phyloP scores from a whole-genome alignment of 2,888 invertebrate genomes.

The Phortica magna region DNA sequence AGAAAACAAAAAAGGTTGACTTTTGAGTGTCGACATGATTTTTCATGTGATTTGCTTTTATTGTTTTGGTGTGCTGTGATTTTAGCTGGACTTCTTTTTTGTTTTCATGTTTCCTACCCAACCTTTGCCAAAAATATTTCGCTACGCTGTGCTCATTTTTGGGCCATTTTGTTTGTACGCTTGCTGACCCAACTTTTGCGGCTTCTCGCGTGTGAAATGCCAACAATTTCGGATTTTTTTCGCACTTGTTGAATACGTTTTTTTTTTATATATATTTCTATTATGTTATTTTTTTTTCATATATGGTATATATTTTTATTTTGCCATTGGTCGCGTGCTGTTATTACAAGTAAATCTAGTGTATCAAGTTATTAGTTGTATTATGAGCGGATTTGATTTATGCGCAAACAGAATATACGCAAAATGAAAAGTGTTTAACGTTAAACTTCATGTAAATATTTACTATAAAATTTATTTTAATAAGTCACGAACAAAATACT shows the following conservation, averaged over 20 bases:
- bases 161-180: background rate
- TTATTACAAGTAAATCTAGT: background rate
- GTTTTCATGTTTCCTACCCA: background rate
- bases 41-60: slow-evolving; percentile 68
- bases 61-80: slow-evolving; percentile 64
- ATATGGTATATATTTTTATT: background rate
- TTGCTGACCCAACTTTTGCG: background rate
- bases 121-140: background rate
- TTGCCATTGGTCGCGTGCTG: background rate
- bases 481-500: too few relatives aligned
- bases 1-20: slow-evolving; percentile 56
- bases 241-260: background rate
- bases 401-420: too few relatives aligned
- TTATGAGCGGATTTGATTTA: too few relatives aligned
- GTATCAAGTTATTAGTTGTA: background rate
- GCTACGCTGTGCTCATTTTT: background rate
- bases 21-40: slow-evolving; percentile 68
- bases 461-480: too few relatives aligned
- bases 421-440: too few relatives aligned
- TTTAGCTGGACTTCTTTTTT: slow-evolving; percentile 38
- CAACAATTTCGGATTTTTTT: background rate
- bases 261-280: background rate
- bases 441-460: too few relatives aligned
- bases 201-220: background rate
- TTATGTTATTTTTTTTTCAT: background rate